Base-by-base conservation (phyloP, 2,888 invertebrate species). In the Morpho helenor region DNA sequence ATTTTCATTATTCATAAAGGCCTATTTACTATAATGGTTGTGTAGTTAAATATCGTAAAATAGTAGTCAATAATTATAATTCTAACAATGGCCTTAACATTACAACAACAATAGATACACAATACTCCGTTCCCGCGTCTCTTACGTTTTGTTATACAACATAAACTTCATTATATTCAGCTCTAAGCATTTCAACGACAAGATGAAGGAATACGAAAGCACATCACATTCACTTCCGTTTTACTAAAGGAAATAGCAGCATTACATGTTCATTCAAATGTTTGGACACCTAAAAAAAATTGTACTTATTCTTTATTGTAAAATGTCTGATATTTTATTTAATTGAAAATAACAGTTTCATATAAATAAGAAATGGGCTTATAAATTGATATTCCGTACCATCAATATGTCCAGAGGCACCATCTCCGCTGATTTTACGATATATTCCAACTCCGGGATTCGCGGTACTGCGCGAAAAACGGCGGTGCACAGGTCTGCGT, bases 141-240 rank as follows among this genome's bases (percentile, higher is more conserved):
- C 80, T 88, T 87, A 86, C 81, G 77, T 75, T 73, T 77, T 77
- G 75, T 88, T 87, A 87, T 81, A 85, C 84, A 87, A 87, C 79
- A 82, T 69, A 72, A 76, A 75, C 75, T 81, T 58, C 59, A 63
- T 60, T 65, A 56, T 62, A 63, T 61, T 58, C 60, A 58, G 59
- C 50, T 61, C 54, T 56, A 48, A 63, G 49, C 56, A 55, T 31
- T 55, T 55, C 49, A 49, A 48, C 46, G 41, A 59, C 46, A 49
- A 53, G 51, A 50, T 52, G 57, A 63, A 63, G 61, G 57, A 65
- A 64, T 64, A 61, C 44, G 53, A 61, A 57, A 61, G 62, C 46
- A 52, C 47, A 44, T 52, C 54, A 55, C 62, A 59, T 55, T 61
- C 59, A 59, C 57, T 63, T 59, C 60, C 63, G 57, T 62, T 56